Base-by-base conservation (phyloP, 2,888 invertebrate genomes). In the Lasiommata megera region DNA sequence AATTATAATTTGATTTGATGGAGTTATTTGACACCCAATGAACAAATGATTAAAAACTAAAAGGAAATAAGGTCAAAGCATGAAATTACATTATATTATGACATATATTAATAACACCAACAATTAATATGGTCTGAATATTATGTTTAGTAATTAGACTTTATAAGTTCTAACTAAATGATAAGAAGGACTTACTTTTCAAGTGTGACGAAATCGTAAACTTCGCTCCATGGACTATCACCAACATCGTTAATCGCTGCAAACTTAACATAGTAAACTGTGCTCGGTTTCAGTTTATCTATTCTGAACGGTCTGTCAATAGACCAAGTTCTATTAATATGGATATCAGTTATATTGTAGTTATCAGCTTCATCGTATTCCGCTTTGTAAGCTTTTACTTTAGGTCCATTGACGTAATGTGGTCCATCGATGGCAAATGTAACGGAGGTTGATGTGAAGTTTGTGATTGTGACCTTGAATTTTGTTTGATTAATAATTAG, bases 161-260 rank as follows among this genome's bases (percentile, higher is more conserved):
- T 23, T 29, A 14, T 46, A 0, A 46, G 0, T 37, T 37, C 12
- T 37, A 12, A 37, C n/a, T 14, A 14, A 14, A 14, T 11, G 11
- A 1, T 1, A 37, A 12, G 44, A 44, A 57, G 44, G 47, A 74
- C 84, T 81, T 74, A 89, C 89, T 80, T 86, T 50, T 82, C 80
- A 31, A 78, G 71, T 0, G 89, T 90, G 6, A 56, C 61, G 65
- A 88, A 85, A 12, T 62, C 53, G 6, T 74, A 40, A 14, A 54
- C 60, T 1, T 77, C 70, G 34, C 75, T 77, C 80, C 81, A 88
- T 1, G 62, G 58, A 0, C 89, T 84, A 5, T 66, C 59, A 0
- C 88, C 88, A 3, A 85, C 85, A 41, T 71, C 72, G 51, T 88
- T 90, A 8, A 82, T 68, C 0, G 88, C 86, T 8, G 86, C 84